Conservation (phyloP, 2,113 vertebrate species). For the Rousettus leschenaultii region DNA sequence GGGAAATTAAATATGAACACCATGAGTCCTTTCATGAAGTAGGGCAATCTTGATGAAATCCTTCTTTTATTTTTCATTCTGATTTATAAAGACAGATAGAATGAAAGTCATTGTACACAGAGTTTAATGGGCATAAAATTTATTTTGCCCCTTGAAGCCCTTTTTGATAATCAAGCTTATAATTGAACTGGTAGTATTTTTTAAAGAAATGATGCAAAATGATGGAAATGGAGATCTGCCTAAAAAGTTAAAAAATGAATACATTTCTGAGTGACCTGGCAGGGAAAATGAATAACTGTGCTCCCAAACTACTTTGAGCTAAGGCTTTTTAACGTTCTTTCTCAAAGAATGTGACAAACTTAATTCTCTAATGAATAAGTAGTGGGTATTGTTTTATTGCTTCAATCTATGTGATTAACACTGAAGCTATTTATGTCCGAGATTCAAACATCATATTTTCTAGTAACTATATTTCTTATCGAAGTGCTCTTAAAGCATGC, state of each 20-base stretch:
- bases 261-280: neutral
- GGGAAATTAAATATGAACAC: neutral
- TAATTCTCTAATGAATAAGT: neutral
- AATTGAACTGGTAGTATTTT: neutral
- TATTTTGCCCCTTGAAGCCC: neutral
- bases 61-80: neutral
- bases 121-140: neutral
- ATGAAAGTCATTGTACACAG: neutral
- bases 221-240: neutral
- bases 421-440: neutral
- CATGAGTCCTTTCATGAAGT: neutral
- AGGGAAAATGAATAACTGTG: neutral
- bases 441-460: neutral
- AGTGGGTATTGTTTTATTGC: neutral
- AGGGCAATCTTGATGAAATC: neutral
- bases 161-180: neutral
- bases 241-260: neutral
- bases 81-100: neutral
- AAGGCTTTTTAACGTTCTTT: neutral
- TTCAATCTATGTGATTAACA: neutral
- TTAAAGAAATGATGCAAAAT: neutral
- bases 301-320: neutral
- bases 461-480: neutral
- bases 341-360: neutral
- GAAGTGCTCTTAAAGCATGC: neutral